Evolutionary conservation across 2,113 vertebrate species (phyloP).

Genomic region (Lanius ludovicianus): DNA sequence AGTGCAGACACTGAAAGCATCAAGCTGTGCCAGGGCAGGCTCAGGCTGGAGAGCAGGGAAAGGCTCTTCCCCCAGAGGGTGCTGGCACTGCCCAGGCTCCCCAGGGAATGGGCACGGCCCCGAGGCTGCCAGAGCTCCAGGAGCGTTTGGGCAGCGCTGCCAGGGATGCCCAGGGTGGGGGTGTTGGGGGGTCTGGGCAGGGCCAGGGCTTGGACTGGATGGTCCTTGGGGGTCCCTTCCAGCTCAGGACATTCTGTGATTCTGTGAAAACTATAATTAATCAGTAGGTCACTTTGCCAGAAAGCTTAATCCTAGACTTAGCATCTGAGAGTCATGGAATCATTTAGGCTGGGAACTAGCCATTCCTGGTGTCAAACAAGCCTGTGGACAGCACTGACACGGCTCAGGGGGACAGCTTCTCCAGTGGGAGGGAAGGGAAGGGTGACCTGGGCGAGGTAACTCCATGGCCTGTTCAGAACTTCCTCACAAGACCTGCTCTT

Average conservation of each 20-base stretch:
- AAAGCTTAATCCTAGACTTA: neutral
- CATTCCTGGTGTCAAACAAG: neutral
- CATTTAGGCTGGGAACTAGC: neutral
- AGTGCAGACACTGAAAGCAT: neutral
- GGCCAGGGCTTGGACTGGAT: rapidly evolving
- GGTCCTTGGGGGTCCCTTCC: rapidly evolving
- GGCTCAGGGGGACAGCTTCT: neutral
- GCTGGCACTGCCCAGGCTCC: neutral
- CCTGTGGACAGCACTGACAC: neutral
- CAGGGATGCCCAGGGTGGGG: neutral
- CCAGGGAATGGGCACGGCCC: neutral
- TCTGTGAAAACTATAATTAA: neutral
- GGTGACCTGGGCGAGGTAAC: neutral
- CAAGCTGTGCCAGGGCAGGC: neutral
- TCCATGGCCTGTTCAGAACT: neutral
- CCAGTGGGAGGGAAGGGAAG: neutral
- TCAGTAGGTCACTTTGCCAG: neutral
- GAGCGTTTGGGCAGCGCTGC: rapidly evolving
- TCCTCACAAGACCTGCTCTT: neutral
- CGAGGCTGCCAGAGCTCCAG: neutral
- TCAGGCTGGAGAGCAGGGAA: neutral
- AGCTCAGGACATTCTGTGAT: neutral
- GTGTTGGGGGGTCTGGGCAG: neutral
- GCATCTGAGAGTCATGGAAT: too few relatives aligned
- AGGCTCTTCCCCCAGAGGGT: neutral